Conservation (phyloP, 2,888 invertebrate species). For the Seira ritae region DNA sequence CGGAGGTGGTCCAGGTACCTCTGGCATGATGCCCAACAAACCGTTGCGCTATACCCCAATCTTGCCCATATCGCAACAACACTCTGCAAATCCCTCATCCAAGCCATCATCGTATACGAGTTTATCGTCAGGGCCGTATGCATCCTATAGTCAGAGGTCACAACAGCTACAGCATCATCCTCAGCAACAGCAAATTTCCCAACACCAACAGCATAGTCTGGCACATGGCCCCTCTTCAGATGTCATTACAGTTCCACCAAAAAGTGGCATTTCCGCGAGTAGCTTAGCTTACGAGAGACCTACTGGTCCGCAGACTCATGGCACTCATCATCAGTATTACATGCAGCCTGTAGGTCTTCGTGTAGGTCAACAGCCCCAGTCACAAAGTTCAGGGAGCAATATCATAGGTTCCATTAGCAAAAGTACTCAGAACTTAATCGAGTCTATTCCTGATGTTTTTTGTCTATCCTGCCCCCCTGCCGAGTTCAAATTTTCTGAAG, state of each 20-base stretch:
- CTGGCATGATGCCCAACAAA: slow-evolving; percentile 66
- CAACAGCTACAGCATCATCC: slow-evolving; percentile 29
- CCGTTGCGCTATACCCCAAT: slow-evolving; percentile 70
- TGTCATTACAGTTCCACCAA: slow-evolving; percentile 72
- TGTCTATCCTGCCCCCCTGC: slow-evolving; percentile 73
- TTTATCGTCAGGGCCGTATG: slow-evolving; percentile 64
- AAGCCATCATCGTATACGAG: slow-evolving; percentile 68
- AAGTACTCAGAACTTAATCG: slow-evolving; percentile 72
- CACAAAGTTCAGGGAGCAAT: slow-evolving; percentile 28
- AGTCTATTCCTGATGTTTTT: slow-evolving; percentile 73
- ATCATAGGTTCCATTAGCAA: slow-evolving; percentile 68
- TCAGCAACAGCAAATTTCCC: slow-evolving; percentile 44
- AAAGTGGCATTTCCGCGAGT: slow-evolving; percentile 58
- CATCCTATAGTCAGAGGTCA: slow-evolving; percentile 51
- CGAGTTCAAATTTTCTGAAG: slow-evolving; percentile 73
- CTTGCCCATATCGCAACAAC: slow-evolving; percentile 50
- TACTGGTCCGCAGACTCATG: slow-evolving; percentile 55
- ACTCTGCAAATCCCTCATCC: slow-evolving; percentile 38
- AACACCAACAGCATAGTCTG: slow-evolving; percentile 27
- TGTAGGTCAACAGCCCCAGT: slow-evolving; percentile 38
- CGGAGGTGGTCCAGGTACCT: slow-evolving; percentile 21
- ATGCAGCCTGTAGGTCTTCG: slow-evolving; percentile 53
- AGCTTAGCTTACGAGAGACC: slow-evolving; percentile 54
- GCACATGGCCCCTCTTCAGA: slow-evolving; percentile 36
- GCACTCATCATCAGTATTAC: slow-evolving; percentile 61